Evolutionary conservation across 2,888 invertebrate species (phyloP), one percentile per base, ranked within the genome.

Genomic region (Hedychridium roseum): DNA sequence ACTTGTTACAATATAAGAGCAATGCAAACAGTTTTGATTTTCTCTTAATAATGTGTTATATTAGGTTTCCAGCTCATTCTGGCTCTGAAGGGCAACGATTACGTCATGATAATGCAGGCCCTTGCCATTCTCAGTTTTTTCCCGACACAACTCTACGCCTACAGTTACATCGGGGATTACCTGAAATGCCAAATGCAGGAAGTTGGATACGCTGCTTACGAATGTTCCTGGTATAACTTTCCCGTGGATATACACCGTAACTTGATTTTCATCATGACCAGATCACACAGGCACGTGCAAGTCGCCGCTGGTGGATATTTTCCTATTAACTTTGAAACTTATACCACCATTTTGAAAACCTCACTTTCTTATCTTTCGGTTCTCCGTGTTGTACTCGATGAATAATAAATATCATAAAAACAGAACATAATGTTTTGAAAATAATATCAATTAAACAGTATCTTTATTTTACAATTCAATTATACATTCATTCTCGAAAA

Each of bases 291-390:
- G 5, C 54, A 59, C 3, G 47, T 59, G 3, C 34, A 50, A 31
- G 42, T 59, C 5, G 50, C 56, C 6, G 60, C 55, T 11, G 61
- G 57, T n/a, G 59, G 55, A 40, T 59, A 61, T 39, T 50, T 63
- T 35, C 44, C 53, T 5, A 40, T 63, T 52, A 63, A 60, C 16
- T 26, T 42, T 2, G 32, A 45, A 5, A 60, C 62, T 2, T 63
- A 57, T n/a, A 50, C 58, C 49, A 53, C 42, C 23, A 53, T 61
- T 3, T 31, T 62, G 1, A 64, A 62, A 41, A 53, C 60, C 2
- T 55, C 55, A 21, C 45, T 52, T 9, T 61, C 63, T 1, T 62
- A 64, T 56, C 42, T 64, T 2, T 61, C 60, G n/a, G 55, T 62
- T 14, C 50, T 64, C 17, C 50, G 59, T 27, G 44, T 59, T n/a